phyloP scores from a whole-genome alignment of 37 sponge, comb jelly and placozoan species.

The Bolinopsis microptera region DNA sequence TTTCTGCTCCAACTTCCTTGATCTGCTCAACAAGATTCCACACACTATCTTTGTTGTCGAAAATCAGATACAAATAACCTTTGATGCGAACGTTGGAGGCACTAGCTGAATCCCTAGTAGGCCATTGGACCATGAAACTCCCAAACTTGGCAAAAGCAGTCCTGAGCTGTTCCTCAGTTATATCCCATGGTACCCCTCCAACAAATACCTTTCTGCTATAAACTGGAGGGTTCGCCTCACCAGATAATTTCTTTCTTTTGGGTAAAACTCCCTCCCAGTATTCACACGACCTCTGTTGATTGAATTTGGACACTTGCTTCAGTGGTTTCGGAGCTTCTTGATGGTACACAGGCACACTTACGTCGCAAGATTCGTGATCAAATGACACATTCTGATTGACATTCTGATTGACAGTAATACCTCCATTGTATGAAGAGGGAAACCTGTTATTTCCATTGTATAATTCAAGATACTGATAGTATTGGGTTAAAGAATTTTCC shows the following conservation, averaged over 20 bases:
- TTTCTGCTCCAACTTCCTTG: not conserved
- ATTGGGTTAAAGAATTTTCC: constrained; percentile 30
- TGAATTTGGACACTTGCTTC: not conserved
- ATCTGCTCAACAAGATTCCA: constrained; percentile 66
- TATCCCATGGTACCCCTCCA: constrained; percentile 99
- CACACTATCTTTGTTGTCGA: constrained; percentile 86
- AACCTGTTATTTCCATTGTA: not conserved
- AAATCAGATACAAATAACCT: constrained; percentile 95
- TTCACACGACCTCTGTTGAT: constrained; percentile 36
- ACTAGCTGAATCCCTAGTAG: constrained; percentile 92
- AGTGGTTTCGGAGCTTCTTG: not conserved
- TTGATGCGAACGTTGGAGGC: constrained; percentile 84
- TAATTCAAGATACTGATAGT: not conserved
- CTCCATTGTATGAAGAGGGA: not conserved
- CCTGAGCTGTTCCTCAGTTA: constrained; percentile 86
- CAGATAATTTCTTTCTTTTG: constrained; percentile 1
- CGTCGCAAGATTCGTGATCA: not conserved
- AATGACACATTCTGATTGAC: not conserved
- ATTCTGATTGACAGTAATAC: too few species aligned
- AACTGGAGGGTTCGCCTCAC: constrained; percentile 75
- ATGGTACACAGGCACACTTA: not conserved
- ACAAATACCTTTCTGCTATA: constrained; percentile 93
- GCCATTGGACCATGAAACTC: constrained; percentile 86
- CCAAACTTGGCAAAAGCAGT: constrained; percentile 90
- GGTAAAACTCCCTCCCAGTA: constrained; percentile 52